A percentile compares a stretch with the other conserved stretches of the same genome.
Evolutionary conservation across 2,888 invertebrate genomes (phyloP).

Genomic region (Prosopocoilus inquinatus): DNA sequence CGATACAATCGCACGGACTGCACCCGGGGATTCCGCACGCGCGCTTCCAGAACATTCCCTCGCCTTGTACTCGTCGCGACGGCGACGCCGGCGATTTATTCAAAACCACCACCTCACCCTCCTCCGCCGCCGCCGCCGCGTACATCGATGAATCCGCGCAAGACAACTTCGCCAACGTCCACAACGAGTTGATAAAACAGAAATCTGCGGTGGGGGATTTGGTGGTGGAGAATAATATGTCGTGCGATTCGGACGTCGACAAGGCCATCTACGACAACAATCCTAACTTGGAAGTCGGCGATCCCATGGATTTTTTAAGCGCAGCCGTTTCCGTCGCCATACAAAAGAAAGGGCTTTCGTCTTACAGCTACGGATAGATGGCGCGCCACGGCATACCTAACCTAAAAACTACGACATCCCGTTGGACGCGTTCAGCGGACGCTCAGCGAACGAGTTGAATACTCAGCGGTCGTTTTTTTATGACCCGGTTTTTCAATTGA

Average conservation of each 20-base stretch:
- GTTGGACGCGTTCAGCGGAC: too few relatives aligned
- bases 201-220: slow-evolving; percentile 17
- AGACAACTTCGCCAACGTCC: slow-evolving; percentile 38
- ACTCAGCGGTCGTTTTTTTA: too few relatives aligned
- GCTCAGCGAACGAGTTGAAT: too few relatives aligned
- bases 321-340: slow-evolving; percentile 74
- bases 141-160: slow-evolving; percentile 28
- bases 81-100: slow-evolving; percentile 4
- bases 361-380: slow-evolving; percentile 35
- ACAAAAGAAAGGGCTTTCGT: slow-evolving; percentile 68
- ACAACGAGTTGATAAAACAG: slow-evolving; percentile 34
- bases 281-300: slow-evolving; percentile 27
- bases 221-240: too few relatives aligned
- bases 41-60: background rate
- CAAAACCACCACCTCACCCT: background rate
- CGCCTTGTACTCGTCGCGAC: background rate
- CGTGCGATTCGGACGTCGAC: background rate
- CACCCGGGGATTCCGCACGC: slow-evolving; percentile 42
- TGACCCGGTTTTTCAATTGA: too few relatives aligned
- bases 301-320: slow-evolving; percentile 61
- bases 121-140: background rate
- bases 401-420: too few relatives aligned
- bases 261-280: slow-evolving; percentile 9
- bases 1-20: slow-evolving; percentile 69
- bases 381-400: background rate